Evolutionary conservation across 2,888 invertebrate species (phyloP), one percentile per base, ranked within the genome.

Genomic region (Hyles lineata): DNA sequence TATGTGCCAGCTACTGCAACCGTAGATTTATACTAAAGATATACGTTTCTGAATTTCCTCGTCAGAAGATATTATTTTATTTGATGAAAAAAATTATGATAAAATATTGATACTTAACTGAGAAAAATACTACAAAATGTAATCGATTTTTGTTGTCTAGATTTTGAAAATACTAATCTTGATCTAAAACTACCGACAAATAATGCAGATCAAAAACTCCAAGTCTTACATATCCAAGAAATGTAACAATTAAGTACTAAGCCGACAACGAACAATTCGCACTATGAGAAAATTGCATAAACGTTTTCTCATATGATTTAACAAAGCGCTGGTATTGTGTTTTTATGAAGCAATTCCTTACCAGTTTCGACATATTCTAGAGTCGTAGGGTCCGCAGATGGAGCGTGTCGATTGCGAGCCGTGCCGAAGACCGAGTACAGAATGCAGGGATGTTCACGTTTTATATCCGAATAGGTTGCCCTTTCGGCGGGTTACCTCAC

Each of bases 401-500:
- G 78, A 77, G 85, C 75, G 83, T 83, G 83, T 85, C 79, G 86
- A 83, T 86, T 85, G 79, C 76, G 79, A 80, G 83, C 82, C 79
- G 79, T 77, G 85, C 84, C 81, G 81, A 79, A 83, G 84, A 83
- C 80, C 81, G 86, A 90, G 88, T 92, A 90, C 90, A 78, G 83
- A 82, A 79, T 82, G 83, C 83, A 84, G 89, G 92, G 93, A 90
- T 92, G 91, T 87, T 83, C 90, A 84, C 88, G 89, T 90, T 92
- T 89, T 93, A 93, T 93, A 93, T 91, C 89, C 82, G 85, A 85
- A 85, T 85, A 82, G 85, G 84, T 84, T 93, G 93, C 93, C 93
- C 93, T 93, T 93, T 93, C 82, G 83, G 84, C 85, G 82, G 85
- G 89, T 92, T 92, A 91, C 93, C 84, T 91, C 92, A 93, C 92